Conservation (phyloP, 2,888 invertebrate species). For the Phyto melanocephala region DNA sequence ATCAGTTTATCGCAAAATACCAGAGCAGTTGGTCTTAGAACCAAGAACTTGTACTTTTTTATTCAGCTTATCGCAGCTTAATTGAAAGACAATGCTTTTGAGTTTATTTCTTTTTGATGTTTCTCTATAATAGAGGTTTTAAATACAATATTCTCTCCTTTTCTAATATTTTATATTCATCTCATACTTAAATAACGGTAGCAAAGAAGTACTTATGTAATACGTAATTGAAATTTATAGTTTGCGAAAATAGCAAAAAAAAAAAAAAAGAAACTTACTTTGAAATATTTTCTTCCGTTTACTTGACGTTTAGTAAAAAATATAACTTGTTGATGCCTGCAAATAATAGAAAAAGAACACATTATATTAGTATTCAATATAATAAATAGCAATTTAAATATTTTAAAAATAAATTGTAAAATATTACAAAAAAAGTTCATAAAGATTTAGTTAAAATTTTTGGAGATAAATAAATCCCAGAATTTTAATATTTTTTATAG, state of each 20-base stretch:
- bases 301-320: neutral
- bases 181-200: neutral
- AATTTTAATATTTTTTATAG: too few species aligned
- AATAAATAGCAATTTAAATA: neutral
- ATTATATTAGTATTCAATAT: neutral
- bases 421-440: too few species aligned
- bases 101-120: neutral
- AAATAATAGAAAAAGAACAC: neutral
- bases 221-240: conserved; percentile 26
- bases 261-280: conserved; percentile 39
- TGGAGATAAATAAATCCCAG: too few species aligned
- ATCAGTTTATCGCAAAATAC: too few species aligned
- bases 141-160: neutral
- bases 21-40: too few species aligned
- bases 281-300: conserved; percentile 29
- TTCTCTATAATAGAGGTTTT: neutral
- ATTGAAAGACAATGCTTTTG: neutral
- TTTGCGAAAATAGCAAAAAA: too few species aligned
- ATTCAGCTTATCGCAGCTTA: too few species aligned
- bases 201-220: neutral
- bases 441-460: too few species aligned
- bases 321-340: conserved; percentile 46
- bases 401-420: neutral
- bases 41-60: too few species aligned
- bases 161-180: neutral